phyloP scores from a whole-genome alignment of 2,113 vertebrate species.

The Coptodon bakossiorum region DNA sequence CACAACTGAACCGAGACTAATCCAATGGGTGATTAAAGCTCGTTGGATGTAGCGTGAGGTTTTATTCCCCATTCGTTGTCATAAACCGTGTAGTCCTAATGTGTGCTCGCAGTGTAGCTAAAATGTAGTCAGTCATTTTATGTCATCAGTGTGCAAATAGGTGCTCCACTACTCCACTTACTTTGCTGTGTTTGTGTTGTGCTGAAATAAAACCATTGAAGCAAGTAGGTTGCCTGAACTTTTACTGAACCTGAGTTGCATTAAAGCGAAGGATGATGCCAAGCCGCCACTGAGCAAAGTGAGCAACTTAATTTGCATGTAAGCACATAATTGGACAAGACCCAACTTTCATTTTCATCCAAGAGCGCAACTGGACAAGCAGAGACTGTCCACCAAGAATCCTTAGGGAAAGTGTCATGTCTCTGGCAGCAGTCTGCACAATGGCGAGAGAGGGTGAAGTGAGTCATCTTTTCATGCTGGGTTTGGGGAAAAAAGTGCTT shows the following conservation, averaged over 20 bases:
- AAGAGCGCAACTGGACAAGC: background rate
- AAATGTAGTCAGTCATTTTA: background rate
- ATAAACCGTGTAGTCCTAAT: background rate
- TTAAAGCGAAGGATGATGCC: constrained; percentile 15
- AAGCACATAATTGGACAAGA: background rate
- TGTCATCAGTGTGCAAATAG: background rate
- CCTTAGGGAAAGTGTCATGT: background rate
- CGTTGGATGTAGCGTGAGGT: constrained; percentile 4
- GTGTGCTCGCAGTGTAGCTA: background rate
- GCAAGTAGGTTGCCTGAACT: constrained; percentile 13
- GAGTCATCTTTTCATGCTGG: background rate
- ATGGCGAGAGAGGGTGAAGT: background rate
- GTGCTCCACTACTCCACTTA: background rate
- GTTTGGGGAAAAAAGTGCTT: background rate
- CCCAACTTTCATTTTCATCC: background rate
- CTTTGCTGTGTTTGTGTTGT: background rate
- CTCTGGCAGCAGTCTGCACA: background rate
- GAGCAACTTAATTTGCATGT: constrained; percentile 17
- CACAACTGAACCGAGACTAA: constrained; percentile 56
- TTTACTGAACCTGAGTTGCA: constrained; percentile 25
- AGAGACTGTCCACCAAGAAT: background rate
- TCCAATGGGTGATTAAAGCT: constrained; percentile 56
- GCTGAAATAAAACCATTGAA: background rate
- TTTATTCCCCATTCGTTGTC: background rate
- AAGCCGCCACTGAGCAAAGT: background rate